These are phyloP conservation scores for Nothocercus julius DNA, from an alignment of 2,113 vertebrate species.

Conservation along the genomic window DNA sequence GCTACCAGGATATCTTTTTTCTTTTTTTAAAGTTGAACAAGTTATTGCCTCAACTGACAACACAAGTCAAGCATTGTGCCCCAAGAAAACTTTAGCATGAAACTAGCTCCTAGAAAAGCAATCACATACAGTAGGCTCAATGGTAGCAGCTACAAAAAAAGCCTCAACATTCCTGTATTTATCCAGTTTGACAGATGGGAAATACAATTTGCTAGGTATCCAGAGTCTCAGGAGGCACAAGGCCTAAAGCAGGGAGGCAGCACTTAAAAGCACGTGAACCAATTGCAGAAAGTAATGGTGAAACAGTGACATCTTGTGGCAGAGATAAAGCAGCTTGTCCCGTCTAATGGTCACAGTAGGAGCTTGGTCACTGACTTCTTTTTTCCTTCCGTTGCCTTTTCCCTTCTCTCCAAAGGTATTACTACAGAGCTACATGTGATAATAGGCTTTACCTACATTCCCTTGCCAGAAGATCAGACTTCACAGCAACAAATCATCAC, in stretches of 20 bases:
- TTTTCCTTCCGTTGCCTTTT: background rate
- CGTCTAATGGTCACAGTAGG: background rate
- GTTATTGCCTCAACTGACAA: background rate
- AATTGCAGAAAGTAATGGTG: background rate
- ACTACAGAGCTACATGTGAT: background rate
- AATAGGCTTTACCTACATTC: background rate
- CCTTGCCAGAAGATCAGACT: background rate
- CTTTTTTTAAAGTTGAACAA: background rate
- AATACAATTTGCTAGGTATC: background rate
- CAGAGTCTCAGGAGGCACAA: background rate
- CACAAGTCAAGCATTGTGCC: background rate
- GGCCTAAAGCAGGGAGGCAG: background rate
- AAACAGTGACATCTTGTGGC: constrained; percentile 33
- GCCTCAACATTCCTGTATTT: background rate
- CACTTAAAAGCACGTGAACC: background rate
- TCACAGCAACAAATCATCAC: background rate
- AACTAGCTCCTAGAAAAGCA: background rate
- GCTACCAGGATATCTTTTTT: background rate
- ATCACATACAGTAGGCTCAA: background rate
- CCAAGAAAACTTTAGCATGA: background rate
- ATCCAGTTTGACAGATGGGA: background rate
- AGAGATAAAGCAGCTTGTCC: background rate
- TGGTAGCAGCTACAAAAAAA: background rate
- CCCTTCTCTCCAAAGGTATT: background rate
- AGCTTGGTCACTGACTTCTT: background rate